Conservation (phyloP, 2,113 vertebrate genomes). For the Tetrax tetrax region DNA sequence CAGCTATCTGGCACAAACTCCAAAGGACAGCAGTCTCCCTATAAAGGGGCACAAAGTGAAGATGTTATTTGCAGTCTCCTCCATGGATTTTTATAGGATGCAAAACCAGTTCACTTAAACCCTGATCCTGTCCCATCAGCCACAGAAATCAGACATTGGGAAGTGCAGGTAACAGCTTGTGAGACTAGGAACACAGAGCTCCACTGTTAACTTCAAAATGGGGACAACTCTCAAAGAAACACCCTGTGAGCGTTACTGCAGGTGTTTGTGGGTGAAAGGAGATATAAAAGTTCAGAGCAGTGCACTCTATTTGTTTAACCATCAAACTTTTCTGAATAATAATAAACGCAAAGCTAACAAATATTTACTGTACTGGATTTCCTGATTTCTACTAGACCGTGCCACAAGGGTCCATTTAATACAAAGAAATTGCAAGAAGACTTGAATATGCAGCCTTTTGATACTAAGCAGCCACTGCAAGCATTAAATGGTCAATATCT, state of each 20-base stretch:
- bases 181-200: neutral
- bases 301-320: neutral
- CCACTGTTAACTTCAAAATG: neutral
- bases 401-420: neutral
- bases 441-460: neutral
- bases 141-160: neutral
- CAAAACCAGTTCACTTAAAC: neutral
- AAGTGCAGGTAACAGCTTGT: neutral
- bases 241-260: rapidly evolving
- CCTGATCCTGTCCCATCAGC: neutral
- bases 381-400: neutral
- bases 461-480: neutral
- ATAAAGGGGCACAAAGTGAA: neutral
- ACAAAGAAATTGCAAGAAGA: neutral
- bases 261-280: neutral
- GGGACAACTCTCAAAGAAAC: neutral
- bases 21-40: neutral
- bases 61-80: neutral
- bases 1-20: neutral
- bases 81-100: neutral
- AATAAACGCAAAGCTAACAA: conserved; percentile 14
- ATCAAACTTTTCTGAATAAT: neutral
- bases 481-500: neutral
- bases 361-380: neutral
- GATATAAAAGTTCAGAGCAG: neutral